Evolutionary conservation across 2,797 vertebrate genomes (phyloP).

Genomic region (Crenuchus spilurus): DNA sequence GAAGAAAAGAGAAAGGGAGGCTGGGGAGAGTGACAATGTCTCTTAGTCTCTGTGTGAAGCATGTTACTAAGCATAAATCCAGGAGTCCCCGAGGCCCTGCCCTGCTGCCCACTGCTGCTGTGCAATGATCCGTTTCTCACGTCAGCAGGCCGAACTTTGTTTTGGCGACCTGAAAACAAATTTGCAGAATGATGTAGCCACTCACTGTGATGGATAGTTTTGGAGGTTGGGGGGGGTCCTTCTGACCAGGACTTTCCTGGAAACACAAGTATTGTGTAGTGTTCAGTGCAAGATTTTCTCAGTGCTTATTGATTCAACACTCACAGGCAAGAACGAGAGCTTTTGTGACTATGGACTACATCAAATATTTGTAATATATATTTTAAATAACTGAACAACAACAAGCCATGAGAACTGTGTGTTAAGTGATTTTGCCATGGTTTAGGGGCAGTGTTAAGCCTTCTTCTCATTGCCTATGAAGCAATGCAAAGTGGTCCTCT

Average conservation of each 20-base stretch:
- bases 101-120: slow-evolving; percentile 11
- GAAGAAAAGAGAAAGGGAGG: slow-evolving; percentile 27
- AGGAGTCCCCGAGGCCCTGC: slow-evolving; percentile 20
- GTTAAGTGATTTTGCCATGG: no score
- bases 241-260: slow-evolving; percentile 44
- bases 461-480: no score
- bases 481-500: no score
- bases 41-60: slow-evolving; percentile 23
- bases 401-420: no score
- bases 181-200: slow-evolving; percentile 55
- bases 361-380: no score
- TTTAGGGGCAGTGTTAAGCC: no score
- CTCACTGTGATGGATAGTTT: slow-evolving; percentile 36
- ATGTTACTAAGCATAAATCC: slow-evolving; percentile 48
- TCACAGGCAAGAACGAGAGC: background rate
- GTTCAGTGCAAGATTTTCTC: slow-evolving; percentile 15
- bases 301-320: slow-evolving; percentile 15
- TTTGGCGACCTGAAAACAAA: slow-evolving; percentile 60
- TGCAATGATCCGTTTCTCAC: slow-evolving; percentile 57
- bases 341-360: no score
- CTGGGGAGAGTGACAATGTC: background rate
- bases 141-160: slow-evolving; percentile 62
- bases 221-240: slow-evolving; percentile 16
- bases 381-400: no score
- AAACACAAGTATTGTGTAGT: slow-evolving; percentile 36